Percentiles rank a stretch among this genome's conserved stretches.
Evolutionary conservation across 2,113 vertebrate species (phyloP).

Genomic region (Nycticorax nycticorax): DNA sequence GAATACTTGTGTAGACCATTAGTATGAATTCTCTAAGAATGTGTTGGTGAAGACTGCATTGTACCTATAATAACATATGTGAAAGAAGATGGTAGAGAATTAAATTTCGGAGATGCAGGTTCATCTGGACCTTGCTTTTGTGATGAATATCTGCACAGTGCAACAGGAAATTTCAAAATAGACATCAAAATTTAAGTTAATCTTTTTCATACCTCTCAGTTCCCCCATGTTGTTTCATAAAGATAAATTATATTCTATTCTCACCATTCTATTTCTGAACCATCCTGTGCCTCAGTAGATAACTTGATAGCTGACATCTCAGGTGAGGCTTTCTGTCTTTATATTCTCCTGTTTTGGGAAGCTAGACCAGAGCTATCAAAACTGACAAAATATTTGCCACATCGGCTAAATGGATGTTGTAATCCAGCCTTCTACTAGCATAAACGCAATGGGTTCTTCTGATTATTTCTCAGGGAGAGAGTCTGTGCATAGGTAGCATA

Average conservation of each 20-base stretch:
- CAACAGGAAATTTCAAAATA: background rate
- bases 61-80: background rate
- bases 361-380: background rate
- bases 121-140: background rate
- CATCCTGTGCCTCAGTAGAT: background rate
- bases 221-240: background rate
- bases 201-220: background rate
- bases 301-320: background rate
- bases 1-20: background rate
- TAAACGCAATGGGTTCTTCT: accelerated
- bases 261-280: background rate
- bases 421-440: background rate
- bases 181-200: accelerated
- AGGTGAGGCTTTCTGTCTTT: background rate
- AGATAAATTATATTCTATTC: background rate
- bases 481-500: background rate
- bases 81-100: background rate
- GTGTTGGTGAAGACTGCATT: background rate
- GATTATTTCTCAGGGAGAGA: background rate
- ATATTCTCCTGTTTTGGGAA: background rate
- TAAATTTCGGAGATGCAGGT: background rate
- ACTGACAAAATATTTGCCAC: background rate
- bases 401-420: background rate
- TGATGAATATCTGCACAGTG: background rate
- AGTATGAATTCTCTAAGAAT: background rate